Conservation (phyloP, 2,888 invertebrate genomes). For the Hydriomena furcata region DNA sequence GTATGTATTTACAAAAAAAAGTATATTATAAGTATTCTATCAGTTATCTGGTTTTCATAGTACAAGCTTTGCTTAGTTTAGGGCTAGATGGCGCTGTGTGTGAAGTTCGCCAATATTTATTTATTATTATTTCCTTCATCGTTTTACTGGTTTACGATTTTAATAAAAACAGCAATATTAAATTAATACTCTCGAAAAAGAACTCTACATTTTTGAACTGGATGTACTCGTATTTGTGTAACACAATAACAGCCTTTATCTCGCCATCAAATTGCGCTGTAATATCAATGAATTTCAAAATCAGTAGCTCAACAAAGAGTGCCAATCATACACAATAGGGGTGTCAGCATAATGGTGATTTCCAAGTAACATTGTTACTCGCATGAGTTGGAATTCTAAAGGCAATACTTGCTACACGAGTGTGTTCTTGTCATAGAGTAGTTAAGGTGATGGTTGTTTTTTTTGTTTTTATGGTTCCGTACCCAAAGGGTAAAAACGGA, state of each 20-base stretch:
- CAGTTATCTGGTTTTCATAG: no score
- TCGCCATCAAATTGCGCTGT: slow-evolving; percentile 9
- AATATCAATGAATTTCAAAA: slow-evolving; percentile 18
- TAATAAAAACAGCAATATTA: not conserved
- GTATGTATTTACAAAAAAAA: no score
- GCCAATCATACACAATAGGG: slow-evolving; percentile 42
- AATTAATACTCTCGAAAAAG: not conserved
- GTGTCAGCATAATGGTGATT: slow-evolving; percentile 49
- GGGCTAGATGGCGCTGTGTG: no score
- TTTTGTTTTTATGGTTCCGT: no score
- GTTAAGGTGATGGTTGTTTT: not conserved
- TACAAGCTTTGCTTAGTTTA: no score
- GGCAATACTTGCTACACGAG: slow-evolving; percentile 63
- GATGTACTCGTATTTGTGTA: not conserved
- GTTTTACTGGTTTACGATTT: not conserved
- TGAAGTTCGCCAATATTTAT: no score
- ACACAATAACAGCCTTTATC: slow-evolving; percentile 6
- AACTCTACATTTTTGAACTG: not conserved
- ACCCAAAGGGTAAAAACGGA: no score
- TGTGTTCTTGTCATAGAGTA: slow-evolving; percentile 34
- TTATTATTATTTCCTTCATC: no score
- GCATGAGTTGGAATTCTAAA: slow-evolving; percentile 62
- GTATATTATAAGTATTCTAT: no score
- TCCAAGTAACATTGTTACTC: slow-evolving; percentile 61
- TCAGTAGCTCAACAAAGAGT: slow-evolving; percentile 24